Percentiles rank a stretch among this genome's conserved stretches.
These are phyloP conservation scores for Scaptomyza hsui DNA, from an alignment of 1,140 invertebrate genomes.

Conservation along the genomic window DNA sequence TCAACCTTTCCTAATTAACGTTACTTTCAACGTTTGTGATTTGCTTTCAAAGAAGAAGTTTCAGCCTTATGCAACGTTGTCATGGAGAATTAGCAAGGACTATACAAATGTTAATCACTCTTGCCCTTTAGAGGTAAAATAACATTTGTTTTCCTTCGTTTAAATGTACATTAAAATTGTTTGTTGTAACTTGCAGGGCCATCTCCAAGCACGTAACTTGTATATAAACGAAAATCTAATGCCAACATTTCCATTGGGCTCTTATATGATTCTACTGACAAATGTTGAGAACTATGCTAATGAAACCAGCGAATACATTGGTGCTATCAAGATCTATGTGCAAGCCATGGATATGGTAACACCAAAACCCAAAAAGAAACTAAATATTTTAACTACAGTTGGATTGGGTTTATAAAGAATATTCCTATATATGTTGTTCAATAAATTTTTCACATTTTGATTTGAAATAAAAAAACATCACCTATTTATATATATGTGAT, in stretches of 20 bases:
- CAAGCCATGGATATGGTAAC: slow-evolving; percentile 27
- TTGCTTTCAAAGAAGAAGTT: slow-evolving; percentile 20
- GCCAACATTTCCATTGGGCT: slow-evolving; percentile 31
- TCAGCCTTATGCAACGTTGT: slow-evolving; percentile 18
- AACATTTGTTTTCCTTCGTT: background rate
- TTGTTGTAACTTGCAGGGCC: slow-evolving; percentile 30
- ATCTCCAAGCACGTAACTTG: background rate
- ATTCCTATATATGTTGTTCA: no score
- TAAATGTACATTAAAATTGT: background rate
- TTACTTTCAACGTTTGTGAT: slow-evolving; percentile 36
- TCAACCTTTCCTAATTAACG: slow-evolving; percentile 40
- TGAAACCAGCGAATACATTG: slow-evolving; percentile 10
- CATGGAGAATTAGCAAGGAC: slow-evolving; percentile 2
- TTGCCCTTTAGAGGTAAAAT: slow-evolving; percentile 34
- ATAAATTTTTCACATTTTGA: background rate
- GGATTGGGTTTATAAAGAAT: no score
- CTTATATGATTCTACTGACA: slow-evolving; percentile 1
- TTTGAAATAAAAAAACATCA: no score
- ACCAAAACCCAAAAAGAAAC: background rate
- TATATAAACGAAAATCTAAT: background rate
- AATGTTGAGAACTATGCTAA: slow-evolving; percentile 15
- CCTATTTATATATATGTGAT: no score
- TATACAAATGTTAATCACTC: slow-evolving; percentile 48
- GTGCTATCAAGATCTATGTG: slow-evolving; percentile 13
- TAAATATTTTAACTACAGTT: background rate